Conservation (phyloP, 1,140 invertebrate species). For the Thaumetopoea pityocampa region DNA sequence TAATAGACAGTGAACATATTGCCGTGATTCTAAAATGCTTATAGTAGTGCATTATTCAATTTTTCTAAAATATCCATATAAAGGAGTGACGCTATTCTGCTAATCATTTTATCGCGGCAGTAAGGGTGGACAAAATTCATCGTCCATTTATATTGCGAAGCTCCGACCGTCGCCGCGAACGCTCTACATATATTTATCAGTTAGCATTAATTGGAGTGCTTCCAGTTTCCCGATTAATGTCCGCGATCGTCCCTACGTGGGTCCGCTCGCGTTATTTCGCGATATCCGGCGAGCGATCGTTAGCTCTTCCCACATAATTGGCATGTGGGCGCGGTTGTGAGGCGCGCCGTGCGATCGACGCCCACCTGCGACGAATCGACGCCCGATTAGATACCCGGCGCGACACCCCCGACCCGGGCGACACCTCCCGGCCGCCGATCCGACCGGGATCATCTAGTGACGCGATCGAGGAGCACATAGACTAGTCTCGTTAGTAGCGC, state of each 20-base stretch:
- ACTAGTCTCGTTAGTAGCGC: slow-evolving; percentile 16
- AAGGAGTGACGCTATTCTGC: too few species aligned
- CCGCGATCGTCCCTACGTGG: slow-evolving; percentile 41
- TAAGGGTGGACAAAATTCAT: too few species aligned
- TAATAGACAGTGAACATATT: too few species aligned
- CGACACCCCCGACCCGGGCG: slow-evolving; percentile 38
- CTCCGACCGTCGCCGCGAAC: too few species aligned
- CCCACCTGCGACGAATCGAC: slow-evolving; percentile 59
- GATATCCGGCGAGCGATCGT: slow-evolving; percentile 58
- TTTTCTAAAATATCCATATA: too few species aligned
- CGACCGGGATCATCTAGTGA: slow-evolving; percentile 23
- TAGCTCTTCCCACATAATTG: slow-evolving; percentile 73
- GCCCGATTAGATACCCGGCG: slow-evolving; percentile 62
- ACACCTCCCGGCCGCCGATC: slow-evolving; percentile 31
- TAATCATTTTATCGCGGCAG: too few species aligned
- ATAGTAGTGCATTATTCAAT: too few species aligned
- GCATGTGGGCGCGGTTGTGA: slow-evolving; percentile 62
- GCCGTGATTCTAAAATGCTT: too few species aligned
- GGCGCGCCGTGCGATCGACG: slow-evolving; percentile 61
- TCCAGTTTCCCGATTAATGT: slow-evolving; percentile 55
- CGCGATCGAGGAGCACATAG: slow-evolving; percentile 19
- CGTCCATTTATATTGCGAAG: too few species aligned
- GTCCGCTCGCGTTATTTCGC: slow-evolving; percentile 48
- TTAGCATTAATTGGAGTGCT: slow-evolving; percentile 44
- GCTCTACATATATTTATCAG: slow-evolving; percentile 29